These are phyloP conservation scores for Forficula auricularia DNA, from an alignment of 1,140 invertebrate species.

Conservation along the genomic window DNA sequence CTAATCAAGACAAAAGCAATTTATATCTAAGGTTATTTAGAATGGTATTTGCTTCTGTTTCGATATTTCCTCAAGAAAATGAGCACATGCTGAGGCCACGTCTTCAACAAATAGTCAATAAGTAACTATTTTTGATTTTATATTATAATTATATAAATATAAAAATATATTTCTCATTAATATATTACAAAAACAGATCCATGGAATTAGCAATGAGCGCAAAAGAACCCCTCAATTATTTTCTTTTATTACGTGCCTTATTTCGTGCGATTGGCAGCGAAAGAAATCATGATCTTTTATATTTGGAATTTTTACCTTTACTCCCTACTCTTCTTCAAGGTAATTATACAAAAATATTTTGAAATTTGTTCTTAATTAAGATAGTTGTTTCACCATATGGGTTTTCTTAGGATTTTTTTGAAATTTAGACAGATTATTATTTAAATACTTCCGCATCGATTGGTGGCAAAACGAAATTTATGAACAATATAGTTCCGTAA, in stretches of 20 bases:
- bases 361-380: neutral
- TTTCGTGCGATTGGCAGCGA: constrained; percentile 90
- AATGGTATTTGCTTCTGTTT: constrained; percentile 90
- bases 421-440: too few relatives aligned
- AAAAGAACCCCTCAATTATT: constrained; percentile 95
- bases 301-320: constrained; percentile 93
- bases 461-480: too few relatives aligned
- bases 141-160: neutral
- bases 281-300: constrained; percentile 84
- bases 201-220: constrained; percentile 94
- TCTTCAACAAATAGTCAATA: constrained; percentile 87
- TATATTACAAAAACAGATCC: constrained; percentile 49
- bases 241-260: constrained; percentile 61
- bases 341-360: constrained; percentile 12
- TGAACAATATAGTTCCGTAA: too few relatives aligned
- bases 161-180: constrained; percentile 3
- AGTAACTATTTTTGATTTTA: constrained; percentile 17
- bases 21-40: constrained; percentile 90
- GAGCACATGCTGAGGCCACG: constrained; percentile 94
- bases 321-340: constrained; percentile 85
- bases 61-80: constrained; percentile 87
- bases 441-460: too few relatives aligned
- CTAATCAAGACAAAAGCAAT: constrained; percentile 79
- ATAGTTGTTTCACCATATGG: too few relatives aligned
- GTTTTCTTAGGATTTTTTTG: too few relatives aligned